phyloP scores from a whole-genome alignment of 2,113 vertebrate genomes.

The Ophthalmolycus amberensis region DNA sequence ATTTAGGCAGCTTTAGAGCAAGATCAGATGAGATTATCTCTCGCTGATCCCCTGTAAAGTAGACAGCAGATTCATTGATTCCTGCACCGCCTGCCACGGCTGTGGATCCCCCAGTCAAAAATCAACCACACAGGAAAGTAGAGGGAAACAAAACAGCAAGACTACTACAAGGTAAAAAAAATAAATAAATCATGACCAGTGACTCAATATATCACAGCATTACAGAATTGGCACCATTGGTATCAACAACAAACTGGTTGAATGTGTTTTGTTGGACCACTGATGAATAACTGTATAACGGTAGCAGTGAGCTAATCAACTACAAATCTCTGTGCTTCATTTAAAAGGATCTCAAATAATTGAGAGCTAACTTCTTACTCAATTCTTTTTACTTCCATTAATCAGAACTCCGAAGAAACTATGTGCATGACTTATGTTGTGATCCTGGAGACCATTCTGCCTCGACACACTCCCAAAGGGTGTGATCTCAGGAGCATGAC shows the following conservation, averaged over 20 bases:
- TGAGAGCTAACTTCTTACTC: background rate
- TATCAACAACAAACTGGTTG: background rate
- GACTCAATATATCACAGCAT: background rate
- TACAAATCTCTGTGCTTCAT: background rate
- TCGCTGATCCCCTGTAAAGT: constrained; percentile 72
- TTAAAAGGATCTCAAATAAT: background rate
- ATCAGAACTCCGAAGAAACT: background rate
- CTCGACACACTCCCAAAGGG: constrained; percentile 34
- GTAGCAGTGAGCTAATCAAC: background rate
- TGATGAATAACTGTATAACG: background rate
- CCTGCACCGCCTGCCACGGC: constrained; percentile 37
- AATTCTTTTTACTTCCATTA: background rate
- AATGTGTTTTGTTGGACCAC: constrained; percentile 12
- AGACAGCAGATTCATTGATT: constrained; percentile 72
- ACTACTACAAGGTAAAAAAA: background rate
- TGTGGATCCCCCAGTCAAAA: constrained; percentile 39
- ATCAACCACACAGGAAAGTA: constrained; percentile 12
- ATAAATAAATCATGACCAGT: background rate
- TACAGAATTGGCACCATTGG: background rate
- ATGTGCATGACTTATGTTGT: background rate
- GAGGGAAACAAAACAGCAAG: background rate
- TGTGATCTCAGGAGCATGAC: constrained; percentile 53
- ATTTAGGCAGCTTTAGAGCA: constrained; percentile 75
- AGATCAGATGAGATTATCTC: constrained; percentile 79
- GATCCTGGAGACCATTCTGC: background rate